Conservation (phyloP, 2,888 invertebrate species). For the Pachycephus smyrnensis region DNA sequence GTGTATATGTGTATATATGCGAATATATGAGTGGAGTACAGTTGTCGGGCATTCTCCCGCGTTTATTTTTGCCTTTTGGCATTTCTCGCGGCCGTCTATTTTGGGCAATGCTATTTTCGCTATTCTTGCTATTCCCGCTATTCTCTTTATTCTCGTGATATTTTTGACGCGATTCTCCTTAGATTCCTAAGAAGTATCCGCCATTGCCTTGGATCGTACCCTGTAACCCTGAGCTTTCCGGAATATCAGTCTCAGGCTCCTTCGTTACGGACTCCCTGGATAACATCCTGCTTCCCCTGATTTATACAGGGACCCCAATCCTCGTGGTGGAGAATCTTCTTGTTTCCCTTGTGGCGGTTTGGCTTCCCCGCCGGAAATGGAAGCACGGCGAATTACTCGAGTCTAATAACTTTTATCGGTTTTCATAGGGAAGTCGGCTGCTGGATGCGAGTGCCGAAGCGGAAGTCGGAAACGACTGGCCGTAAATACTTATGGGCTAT, state of each 20-base stretch:
- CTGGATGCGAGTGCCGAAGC: background rate
- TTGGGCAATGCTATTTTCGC: background rate
- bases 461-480: constrained; percentile 38
- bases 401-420: constrained; percentile 42
- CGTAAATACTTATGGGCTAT: constrained; percentile 38
- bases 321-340: background rate
- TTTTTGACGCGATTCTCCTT: background rate
- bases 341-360: background rate
- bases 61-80: background rate
- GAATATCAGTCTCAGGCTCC: background rate
- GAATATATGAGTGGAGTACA: too few relatives aligned
- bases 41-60: background rate
- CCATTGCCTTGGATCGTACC: too few relatives aligned
- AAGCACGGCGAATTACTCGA: constrained; percentile 31
- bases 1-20: too few relatives aligned
- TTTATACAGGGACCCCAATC: background rate
- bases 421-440: constrained; percentile 15
- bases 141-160: constrained; percentile 6
- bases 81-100: background rate
- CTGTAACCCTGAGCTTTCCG: background rate
- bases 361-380: constrained; percentile 33
- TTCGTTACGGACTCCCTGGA: background rate
- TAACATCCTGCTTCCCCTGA: background rate
- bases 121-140: background rate
- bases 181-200: background rate